These are phyloP conservation scores for Monochamus saltuarius DNA, from an alignment of 1,140 invertebrate species.

Conservation along the genomic window DNA sequence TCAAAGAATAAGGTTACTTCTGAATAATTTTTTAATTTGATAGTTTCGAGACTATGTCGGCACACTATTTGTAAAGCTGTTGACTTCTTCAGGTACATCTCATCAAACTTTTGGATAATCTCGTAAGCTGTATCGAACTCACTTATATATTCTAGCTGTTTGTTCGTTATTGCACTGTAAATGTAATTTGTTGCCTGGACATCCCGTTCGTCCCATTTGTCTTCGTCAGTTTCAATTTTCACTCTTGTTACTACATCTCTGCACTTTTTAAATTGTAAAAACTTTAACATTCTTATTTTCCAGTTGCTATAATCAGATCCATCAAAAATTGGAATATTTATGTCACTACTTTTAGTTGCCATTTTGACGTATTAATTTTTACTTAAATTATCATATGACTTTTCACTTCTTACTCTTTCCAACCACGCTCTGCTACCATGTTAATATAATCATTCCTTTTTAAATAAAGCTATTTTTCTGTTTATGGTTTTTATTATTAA, in stretches of 20 bases:
- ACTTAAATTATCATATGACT: too few relatives aligned
- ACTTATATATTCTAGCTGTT: conserved; percentile 36
- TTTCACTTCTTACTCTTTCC: background rate
- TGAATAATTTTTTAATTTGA: conserved; percentile 35
- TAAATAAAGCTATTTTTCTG: too few relatives aligned
- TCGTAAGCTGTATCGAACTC: conserved; percentile 28
- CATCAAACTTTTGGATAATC: conserved; percentile 42
- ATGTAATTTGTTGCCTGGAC: conserved; percentile 39
- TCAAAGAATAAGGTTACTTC: conserved; percentile 33
- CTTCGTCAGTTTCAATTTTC: conserved; percentile 21
- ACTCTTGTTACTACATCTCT: conserved; percentile 22
- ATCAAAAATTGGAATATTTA: conserved; percentile 42
- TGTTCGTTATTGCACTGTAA: conserved; percentile 36
- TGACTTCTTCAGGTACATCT: conserved; percentile 40
- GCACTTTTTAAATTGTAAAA: conserved; percentile 41
- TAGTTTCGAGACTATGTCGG: conserved; percentile 36
- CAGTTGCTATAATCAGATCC: conserved; percentile 44
- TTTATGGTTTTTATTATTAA: too few relatives aligned
- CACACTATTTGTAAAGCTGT: conserved; percentile 41
- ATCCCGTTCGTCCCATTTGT: conserved; percentile 34
- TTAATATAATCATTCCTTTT: background rate
- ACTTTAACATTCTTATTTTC: conserved; percentile 32
- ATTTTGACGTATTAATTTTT: too few relatives aligned
- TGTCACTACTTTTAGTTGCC: conserved; percentile 1
- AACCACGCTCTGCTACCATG: conserved; percentile 8